These are phyloP conservation scores for Lophochroa leadbeateri DNA, from an alignment of 2,113 vertebrate genomes.

Conservation along the genomic window DNA sequence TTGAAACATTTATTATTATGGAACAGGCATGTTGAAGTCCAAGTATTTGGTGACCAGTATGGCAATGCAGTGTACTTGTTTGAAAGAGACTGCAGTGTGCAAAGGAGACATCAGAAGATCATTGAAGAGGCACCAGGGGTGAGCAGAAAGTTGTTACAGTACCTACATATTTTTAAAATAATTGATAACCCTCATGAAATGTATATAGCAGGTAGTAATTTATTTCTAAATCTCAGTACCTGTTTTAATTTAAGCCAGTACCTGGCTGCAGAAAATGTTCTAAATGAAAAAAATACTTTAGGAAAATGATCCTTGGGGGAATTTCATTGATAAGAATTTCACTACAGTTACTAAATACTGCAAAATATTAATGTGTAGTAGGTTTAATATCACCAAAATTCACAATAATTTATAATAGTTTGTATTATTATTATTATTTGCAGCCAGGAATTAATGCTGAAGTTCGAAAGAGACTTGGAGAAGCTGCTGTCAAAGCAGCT, in stretches of 20 bases:
- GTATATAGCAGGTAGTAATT: background rate
- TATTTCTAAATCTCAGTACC: background rate
- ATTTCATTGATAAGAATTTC: background rate
- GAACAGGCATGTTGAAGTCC: slow-evolving; percentile 94
- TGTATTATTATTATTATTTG: background rate
- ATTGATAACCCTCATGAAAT: background rate
- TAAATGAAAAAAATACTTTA: background rate
- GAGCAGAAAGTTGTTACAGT: slow-evolving; percentile 34
- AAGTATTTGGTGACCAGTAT: slow-evolving; percentile 95
- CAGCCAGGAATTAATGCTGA: slow-evolving; percentile 93
- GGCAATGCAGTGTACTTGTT: slow-evolving; percentile 95
- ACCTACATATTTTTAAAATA: background rate
- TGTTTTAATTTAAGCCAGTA: background rate
- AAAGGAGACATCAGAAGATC: slow-evolving; percentile 97
- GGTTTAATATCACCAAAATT: background rate
- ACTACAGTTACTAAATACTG: background rate
- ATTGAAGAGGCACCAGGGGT: slow-evolving; percentile 98
- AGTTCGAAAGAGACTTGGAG: slow-evolving; percentile 88
- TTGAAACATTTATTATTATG: background rate
- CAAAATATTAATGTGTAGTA: background rate
- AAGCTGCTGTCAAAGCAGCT: slow-evolving; percentile 93
- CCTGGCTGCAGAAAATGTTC: background rate
- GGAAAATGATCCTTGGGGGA: background rate
- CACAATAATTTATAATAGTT: background rate
- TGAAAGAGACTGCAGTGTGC: slow-evolving; percentile 97